Conservation (phyloP, 2,797 vertebrate genomes). For the Catharus ustulatus region DNA sequence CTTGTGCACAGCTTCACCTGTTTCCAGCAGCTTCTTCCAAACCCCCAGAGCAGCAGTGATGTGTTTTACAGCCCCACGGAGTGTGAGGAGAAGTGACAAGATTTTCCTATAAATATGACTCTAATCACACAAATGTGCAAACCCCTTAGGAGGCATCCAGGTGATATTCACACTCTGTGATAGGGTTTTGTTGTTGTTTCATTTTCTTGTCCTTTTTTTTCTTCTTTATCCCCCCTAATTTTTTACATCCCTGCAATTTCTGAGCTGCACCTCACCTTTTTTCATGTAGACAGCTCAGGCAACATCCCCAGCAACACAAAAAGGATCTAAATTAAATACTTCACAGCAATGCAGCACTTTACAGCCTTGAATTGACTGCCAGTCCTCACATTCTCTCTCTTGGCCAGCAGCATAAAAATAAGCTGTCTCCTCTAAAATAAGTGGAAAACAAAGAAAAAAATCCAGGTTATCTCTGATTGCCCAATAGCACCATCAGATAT, state of each 20-base stretch:
- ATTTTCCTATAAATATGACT: constrained; percentile 55
- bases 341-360: constrained; percentile 28
- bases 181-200: constrained; percentile 1
- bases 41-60: neutral
- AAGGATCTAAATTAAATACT: constrained; percentile 15
- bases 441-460: neutral
- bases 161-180: constrained; percentile 56
- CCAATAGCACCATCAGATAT: neutral
- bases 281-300: neutral
- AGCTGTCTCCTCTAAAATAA: neutral
- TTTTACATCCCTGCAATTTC: neutral
- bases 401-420: neutral
- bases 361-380: neutral
- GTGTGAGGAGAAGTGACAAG: constrained; percentile 58
- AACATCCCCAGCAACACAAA: neutral
- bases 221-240: neutral
- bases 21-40: neutral
- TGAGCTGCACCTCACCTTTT: neutral
- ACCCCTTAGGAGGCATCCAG: constrained; percentile 39
- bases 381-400: neutral
- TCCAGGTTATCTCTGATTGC: neutral
- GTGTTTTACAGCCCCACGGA: neutral
- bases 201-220: neutral
- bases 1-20: neutral
- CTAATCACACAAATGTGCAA: constrained; percentile 55